Base-by-base conservation (phyloP, 2,113 vertebrate species). In the Heptranchias perlo region DNA sequence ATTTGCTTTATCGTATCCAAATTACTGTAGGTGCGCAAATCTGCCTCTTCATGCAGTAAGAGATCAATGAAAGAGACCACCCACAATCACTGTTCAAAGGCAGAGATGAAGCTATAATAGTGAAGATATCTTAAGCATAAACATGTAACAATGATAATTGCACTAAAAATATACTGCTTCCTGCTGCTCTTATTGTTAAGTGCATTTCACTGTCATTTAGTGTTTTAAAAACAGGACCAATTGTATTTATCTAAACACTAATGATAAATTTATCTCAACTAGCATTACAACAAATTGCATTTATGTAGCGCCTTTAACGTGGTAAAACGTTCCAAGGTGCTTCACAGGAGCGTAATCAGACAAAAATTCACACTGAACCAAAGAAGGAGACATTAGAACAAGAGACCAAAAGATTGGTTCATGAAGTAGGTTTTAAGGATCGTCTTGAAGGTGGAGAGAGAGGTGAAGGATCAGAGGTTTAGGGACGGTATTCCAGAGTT, bases 1-100 rank as follows among this genome's bases (percentile, higher is more conserved):
- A 97, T 96, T 96, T n/a, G 61, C 92, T 96, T 96, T 97, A 96
- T 35, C 96, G 96, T 96, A 94, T 96, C 69, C 96, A 97, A 97
- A 97, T 52, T 31, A 31, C 2, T 69, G 13, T 54, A 95, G 89
- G 11, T 31, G 25, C 47, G 28, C 44, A 69, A 28, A 49, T 95
- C 44, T 95, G 39, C 23, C 93, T 95, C 28, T 95, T 95, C 13
- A 39, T 49, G 23, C 64, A 95, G 82, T 94, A 52, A 18, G 31
- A 39, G 58, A 95, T 87, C 58, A 47, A 94, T 25, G 95, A 54
- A 94, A 96, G 18, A 52, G 86, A 96, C 86, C 96, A 94, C 87
- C 86, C 96, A 94, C 87, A 93, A 18, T 73, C 65, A 10, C 8
- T 76, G 96, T 96, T 96, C 96, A 96, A 97, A 96, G 96, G 31